Evolutionary conservation across 2,113 vertebrate genomes (phyloP), one percentile per base, ranked within the genome.

Genomic region (Gracilinanus agilis): DNA sequence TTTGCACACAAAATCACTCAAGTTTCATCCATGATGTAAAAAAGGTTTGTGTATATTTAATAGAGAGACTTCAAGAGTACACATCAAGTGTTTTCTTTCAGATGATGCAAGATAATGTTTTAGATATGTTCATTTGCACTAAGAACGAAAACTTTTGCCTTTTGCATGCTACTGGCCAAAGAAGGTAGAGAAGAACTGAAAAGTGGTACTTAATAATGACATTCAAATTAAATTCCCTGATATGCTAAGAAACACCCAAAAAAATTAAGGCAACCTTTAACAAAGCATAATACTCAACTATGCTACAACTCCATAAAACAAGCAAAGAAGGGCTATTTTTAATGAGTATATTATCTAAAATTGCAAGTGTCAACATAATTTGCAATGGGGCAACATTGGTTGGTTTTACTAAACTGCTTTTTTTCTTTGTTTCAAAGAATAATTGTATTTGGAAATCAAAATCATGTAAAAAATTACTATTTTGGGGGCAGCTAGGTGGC

Each of bases 181-280:
- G 96, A 90, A n/a, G 25, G 54, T 49, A 29, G 21, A 92, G 0
- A 61, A 23, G 56, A 13, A 58, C 27, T 90, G 56, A 49, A 58
- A 96, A 24, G 53, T 40, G 6, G 16, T 6, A 83, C n/a, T 83
- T 34, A 83, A 53, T 12, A 23, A 49, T 89, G 29, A 58, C 94
- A 91, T 54, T 53, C 49, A 88, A 95, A 53, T 93, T 95, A 49
- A 94, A 89, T 49, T n/a, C 92, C 53, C 92, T 92, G 16, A 89
- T 49, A 89, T 44, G 54, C 40, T 40, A 3, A 61, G 54, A 75
- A 55, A 55, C 21, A 40, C 19, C 6, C 5, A 75, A 29, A 75
- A n/a, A 40, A 83, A 40, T 83, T 23, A 83, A 40, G 67, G 34
- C 67, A 40, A 83, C 6, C 0, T 40, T 83, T 83, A 40, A 40